Evolutionary conservation across 2,888 invertebrate species (phyloP).

Genomic region (Dicycla oo): DNA sequence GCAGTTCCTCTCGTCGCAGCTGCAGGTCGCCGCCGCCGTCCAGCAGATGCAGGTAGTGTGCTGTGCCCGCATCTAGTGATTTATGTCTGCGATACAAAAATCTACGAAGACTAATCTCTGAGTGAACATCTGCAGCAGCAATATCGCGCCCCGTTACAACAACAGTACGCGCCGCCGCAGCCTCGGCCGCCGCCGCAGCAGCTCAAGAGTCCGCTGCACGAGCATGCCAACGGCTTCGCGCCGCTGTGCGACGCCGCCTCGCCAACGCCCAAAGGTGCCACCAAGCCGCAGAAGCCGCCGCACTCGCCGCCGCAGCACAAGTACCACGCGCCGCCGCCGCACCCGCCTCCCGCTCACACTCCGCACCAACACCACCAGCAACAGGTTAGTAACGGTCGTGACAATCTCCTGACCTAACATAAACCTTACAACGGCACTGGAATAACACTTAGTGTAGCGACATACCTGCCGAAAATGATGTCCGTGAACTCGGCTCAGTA

Average conservation of each 20-base stretch:
- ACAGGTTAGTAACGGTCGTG: slow-evolving; percentile 42
- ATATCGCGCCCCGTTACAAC: slow-evolving; percentile 86
- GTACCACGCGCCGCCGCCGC: slow-evolving; percentile 71
- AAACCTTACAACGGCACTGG: background rate
- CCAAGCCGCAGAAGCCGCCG: slow-evolving; percentile 83
- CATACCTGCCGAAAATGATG: background rate
- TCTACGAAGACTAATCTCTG: slow-evolving; percentile 6
- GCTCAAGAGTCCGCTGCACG: slow-evolving; percentile 91
- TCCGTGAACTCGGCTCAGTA: background rate
- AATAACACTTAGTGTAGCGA: background rate
- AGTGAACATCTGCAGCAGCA: slow-evolving; percentile 77
- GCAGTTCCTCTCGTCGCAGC: slow-evolving; percentile 86
- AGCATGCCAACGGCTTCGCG: slow-evolving; percentile 88
- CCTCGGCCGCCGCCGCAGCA: slow-evolving; percentile 87
- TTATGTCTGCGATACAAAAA: background rate
- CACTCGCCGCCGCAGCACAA: slow-evolving; percentile 89
- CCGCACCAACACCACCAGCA: slow-evolving; percentile 78
- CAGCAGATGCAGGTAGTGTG: slow-evolving; percentile 86
- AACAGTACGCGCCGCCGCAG: slow-evolving; percentile 85
- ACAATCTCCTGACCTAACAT: background rate
- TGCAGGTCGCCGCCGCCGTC: slow-evolving; percentile 87
- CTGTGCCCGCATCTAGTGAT: background rate
- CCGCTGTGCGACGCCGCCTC: slow-evolving; percentile 91
- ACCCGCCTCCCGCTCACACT: slow-evolving; percentile 81
- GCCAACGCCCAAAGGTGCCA: slow-evolving; percentile 86